phyloP scores from a whole-genome alignment of 1,140 invertebrate genomes.

The Meloidogyne chitwoodi region DNA sequence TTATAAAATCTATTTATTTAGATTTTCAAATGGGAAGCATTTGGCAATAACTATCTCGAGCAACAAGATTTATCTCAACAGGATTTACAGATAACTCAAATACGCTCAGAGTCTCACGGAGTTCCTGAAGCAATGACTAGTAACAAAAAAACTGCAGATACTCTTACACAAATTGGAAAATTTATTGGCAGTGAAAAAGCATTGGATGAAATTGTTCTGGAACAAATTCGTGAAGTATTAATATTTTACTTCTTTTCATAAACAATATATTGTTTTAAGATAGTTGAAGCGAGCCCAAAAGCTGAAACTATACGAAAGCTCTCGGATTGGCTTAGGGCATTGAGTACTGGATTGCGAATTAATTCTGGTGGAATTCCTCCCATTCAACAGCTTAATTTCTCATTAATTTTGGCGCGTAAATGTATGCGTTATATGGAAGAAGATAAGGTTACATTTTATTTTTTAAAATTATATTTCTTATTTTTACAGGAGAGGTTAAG shows the following conservation, averaged over 20 bases:
- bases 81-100: not conserved
- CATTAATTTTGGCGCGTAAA: slow-evolving; percentile 60
- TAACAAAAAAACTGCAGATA: not conserved
- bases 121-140: slow-evolving; percentile 2
- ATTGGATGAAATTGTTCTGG: slow-evolving; percentile 6
- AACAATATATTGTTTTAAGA: slow-evolving; percentile 47
- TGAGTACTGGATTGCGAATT: slow-evolving; percentile 74
- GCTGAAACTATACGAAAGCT: slow-evolving; percentile 77
- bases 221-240: not conserved
- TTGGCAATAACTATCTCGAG: slow-evolving; percentile 17
- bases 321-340: slow-evolving; percentile 73
- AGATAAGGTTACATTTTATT: not conserved
- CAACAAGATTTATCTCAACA: not conserved
- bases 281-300: slow-evolving; percentile 71
- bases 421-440: not conserved
- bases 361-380: slow-evolving; percentile 71
- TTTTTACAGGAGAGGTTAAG: not conserved
- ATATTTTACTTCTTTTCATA: not conserved
- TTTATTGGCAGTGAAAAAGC: not conserved
- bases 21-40: slow-evolving; percentile 25
- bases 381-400: slow-evolving; percentile 74
- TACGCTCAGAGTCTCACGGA: slow-evolving; percentile 1
- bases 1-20: no score
- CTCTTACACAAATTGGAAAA: not conserved
- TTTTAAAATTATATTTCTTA: not conserved